Evolutionary conservation across 2,113 vertebrate species (phyloP), one percentile per base, ranked within the genome.

Genomic region (Alethe castanea): DNA sequence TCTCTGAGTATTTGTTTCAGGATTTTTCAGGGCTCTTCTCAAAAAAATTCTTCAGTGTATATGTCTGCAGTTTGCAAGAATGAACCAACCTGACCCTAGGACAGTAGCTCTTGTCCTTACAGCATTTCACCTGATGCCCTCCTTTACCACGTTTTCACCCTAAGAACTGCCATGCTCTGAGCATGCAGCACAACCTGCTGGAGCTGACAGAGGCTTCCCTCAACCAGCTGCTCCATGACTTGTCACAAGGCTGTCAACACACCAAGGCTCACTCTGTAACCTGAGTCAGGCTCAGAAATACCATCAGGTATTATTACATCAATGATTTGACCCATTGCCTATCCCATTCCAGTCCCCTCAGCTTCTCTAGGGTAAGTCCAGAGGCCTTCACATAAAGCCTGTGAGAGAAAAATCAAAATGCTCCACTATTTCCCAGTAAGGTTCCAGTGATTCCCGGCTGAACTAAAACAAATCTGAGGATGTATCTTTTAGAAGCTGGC

Each of bases 81-180:
- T 11, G n/a, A 82, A 67, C n/a, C 19, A 48, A 14, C 13, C 14
- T 54, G 53, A 26, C 45, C 22, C n/a, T 28, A 65, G 22, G n/a
- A 6, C 14, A 57, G 28, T 0, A 56, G 48, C 20, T 80, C 67
- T 42, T 52, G 31, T n/a, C 42, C 16, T 84, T 45, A 33, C 0
- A 70, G 69, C 24, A 52, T 52, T 67, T 38, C 60, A 69, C 19
- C 23, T 9, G 9, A 28, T 15, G 18, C 14, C 45, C 33, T 60
- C 14, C 28, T 70, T 54, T 61, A 14, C 33, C 48, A 38, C 0
- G 0, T 47, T n/a, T 29, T 42, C 64, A 45, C n/a, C 16, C 14
- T 0, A 31, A 26, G 28, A 23, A 29, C 29, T 16, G 59, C 33
- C 77, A 84, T 31, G 23, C 47, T 81, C 20, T 8, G 18, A 36